Evolutionary conservation across 2,888 invertebrate species (phyloP).

Genomic region (Nymphalis urticae): DNA sequence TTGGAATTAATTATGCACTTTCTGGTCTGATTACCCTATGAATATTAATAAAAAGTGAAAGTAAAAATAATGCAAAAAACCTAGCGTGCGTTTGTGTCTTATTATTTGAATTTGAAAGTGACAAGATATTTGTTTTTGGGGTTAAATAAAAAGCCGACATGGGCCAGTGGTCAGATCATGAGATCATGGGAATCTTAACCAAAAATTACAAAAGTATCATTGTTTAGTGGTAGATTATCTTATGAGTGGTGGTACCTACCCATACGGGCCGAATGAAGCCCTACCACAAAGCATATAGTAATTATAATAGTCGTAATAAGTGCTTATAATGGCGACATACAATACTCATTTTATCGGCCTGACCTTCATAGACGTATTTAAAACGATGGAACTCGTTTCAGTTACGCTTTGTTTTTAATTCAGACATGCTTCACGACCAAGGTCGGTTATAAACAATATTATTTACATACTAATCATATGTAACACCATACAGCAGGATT

Average conservation of each 20-base stretch:
- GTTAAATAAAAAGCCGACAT: too few species aligned
- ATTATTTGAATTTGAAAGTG: too few species aligned
- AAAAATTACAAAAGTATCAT: too few species aligned
- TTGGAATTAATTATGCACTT: constrained; percentile 10
- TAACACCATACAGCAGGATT: not conserved
- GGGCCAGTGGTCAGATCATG: too few species aligned
- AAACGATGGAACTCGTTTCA: constrained; percentile 16
- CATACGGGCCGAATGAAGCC: too few species aligned
- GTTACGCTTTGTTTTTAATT: constrained; percentile 29
- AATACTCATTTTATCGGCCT: constrained; percentile 6
- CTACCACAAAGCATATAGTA: too few species aligned
- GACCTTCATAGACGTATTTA: constrained; percentile 15
- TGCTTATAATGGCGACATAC: not conserved
- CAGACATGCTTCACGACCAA: constrained; percentile 30
- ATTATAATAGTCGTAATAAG: not conserved
- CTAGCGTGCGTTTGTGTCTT: too few species aligned
- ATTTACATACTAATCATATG: constrained; percentile 23
- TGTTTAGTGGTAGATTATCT: too few species aligned
- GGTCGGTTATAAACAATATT: constrained; percentile 28
- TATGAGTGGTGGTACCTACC: too few species aligned
- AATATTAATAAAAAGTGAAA: not conserved
- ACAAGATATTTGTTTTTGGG: too few species aligned
- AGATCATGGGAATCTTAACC: too few species aligned
- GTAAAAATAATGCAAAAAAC: too few species aligned
- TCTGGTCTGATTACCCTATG: constrained; percentile 8